Base-by-base conservation (phyloP, 2,113 vertebrate species). In the Ardeotis arabs region DNA sequence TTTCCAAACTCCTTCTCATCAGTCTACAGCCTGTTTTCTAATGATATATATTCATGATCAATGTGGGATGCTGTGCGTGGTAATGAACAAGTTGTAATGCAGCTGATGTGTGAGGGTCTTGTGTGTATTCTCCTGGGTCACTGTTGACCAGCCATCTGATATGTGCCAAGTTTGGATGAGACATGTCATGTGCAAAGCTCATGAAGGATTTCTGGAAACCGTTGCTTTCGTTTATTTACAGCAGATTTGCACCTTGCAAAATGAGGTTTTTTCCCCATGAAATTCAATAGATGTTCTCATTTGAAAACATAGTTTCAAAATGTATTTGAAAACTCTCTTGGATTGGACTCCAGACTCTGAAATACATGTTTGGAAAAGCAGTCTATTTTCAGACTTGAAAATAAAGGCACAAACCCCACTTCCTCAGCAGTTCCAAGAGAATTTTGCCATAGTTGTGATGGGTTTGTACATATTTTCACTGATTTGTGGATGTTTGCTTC, bases 41-140 rank as follows among this genome's bases (percentile, higher is more conserved):
- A 85, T 95, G 81, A 94, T 95, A 96, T 92, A 89, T 95, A 95
- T 96, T 96, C 95, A 95, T 92, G 91, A 96, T 95, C 94, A 96
- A 85, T 95, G 91, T 53, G 80, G 84, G 94, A 95, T 96, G 95
- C 96, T 96, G 92, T 92, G 92, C 18, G 79, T 91, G 94, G 90
- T 97, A 96, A 94, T 97, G 97, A 94, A 94, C 90, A 95, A 89
- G 94, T 94, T 95, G 89, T 91, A 90, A 94, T 95, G 91, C 91
- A 95, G 91, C 93, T 96, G 86, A 94, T 92, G 93, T 95, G 86
- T 91, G 81, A 96, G 95, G 85, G 76, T 80, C 90, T 86, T 76
- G 78, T 74, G 74, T 49, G 50, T 97, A 93, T 96, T 95, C 96
- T 92, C 96, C 49, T 83, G 95, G 95, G 89, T 85, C 66, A 29